Percentiles rank a stretch among this genome's conserved stretches.
Evolutionary conservation across 2,797 vertebrate species (phyloP).

Genomic region (Myotis myotis): DNA sequence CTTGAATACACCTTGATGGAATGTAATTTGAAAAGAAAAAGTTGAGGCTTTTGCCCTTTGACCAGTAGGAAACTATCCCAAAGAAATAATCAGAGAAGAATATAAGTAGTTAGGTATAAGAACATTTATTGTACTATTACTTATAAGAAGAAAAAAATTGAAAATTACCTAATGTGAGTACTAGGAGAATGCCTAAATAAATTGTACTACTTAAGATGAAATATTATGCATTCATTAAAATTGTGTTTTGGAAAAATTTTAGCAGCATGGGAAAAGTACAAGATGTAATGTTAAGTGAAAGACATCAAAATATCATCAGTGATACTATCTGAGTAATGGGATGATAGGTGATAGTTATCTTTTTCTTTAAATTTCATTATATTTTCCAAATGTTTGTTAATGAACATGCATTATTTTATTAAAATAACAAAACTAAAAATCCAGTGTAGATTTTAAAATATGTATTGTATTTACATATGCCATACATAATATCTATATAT

Average conservation of each 20-base stretch:
- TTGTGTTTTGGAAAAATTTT: not conserved
- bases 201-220: not conserved
- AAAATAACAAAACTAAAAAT: not conserved
- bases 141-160: not conserved
- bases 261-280: not conserved
- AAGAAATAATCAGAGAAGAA: not conserved
- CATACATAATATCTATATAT: not conserved
- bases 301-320: not conserved
- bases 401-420: not conserved
- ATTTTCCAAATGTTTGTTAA: slow-evolving; percentile 1
- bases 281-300: not conserved
- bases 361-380: slow-evolving; percentile 14
- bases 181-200: not conserved
- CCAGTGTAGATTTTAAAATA: not conserved
- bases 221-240: not conserved
- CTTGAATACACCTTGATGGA: not conserved
- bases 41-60: not conserved
- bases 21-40: not conserved
- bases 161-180: not conserved
- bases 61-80: not conserved
- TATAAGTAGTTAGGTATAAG: not conserved
- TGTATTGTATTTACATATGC: not conserved
- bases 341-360: not conserved
- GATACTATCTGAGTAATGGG: not conserved
- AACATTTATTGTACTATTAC: not conserved